Base-by-base conservation (phyloP, 2,888 invertebrate species). In the Watsonalla cultraria region DNA sequence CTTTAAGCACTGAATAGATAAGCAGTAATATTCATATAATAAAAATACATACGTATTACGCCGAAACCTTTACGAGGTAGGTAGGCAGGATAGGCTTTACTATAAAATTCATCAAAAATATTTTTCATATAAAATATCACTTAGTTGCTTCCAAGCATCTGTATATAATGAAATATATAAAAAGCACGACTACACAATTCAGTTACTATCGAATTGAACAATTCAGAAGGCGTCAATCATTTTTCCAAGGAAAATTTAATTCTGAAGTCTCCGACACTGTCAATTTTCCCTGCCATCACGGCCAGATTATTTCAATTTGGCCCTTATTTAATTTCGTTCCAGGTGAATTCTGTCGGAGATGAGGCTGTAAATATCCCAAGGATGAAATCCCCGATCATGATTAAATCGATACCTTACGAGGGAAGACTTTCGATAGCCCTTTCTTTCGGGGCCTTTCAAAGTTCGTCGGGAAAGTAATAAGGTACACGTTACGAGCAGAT, bases 271-370 rank as follows among this genome's bases (percentile, higher is more conserved):
- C 58, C 55, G 57, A 62, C 65, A 64, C 66, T 37, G 50, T 47
- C 47, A 66, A 72, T 66, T 70, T 66, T 65, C 65, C 63, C 64
- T 64, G 64, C 64, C 61, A 63, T 64, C 60, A 65, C 63, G 65
- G 65, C 62, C 66, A 66, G 68, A 67, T 71, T 70, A 73, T 74
- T 76, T 76, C 74, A 78, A 76, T 76, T 72, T 68, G 55, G 64
- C 63, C 65, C 60, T 69, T 71, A 73, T 73, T 72, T 72, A 72
- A 72, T 76, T 72, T 65, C 63, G 54, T 51, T 68, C 51, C 60
- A 59, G 58, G 65, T 68, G 65, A 64, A 62, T 70, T 74, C 67
- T 60, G 62, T 63, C 69, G 61, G 61, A 65, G 66, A 67, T 67
- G 64, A 65, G 59, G 53, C 57, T 60, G 62, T 64, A 65, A 67